phyloP scores from a whole-genome alignment of 2,797 vertebrate genomes.

The Lophotriccus pileatus region DNA sequence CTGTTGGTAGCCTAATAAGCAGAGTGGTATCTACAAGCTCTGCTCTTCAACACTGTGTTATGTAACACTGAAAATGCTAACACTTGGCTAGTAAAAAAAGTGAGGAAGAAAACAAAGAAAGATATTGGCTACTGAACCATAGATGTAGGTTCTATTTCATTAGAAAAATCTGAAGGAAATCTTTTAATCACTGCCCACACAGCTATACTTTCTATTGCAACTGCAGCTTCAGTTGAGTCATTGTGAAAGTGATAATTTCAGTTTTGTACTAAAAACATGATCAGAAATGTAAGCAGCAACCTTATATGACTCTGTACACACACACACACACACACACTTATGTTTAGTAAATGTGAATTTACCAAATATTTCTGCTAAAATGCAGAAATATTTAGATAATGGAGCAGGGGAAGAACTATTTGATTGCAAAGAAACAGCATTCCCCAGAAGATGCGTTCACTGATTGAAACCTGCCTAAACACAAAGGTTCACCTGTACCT shows the following conservation, averaged over 20 bases:
- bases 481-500: not conserved
- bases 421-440: not conserved
- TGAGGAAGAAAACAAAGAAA: not conserved
- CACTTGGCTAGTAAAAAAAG: not conserved
- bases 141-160: not conserved
- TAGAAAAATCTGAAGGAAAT: not conserved
- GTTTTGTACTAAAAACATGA: not conserved
- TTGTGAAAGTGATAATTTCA: not conserved
- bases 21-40: not conserved
- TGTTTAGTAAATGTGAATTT: not conserved
- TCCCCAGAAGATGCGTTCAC: not conserved
- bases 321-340: not conserved
- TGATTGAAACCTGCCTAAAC: not conserved
- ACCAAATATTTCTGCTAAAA: not conserved
- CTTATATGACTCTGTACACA: not conserved
- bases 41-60: not conserved
- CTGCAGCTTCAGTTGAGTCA: not conserved
- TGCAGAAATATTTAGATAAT: not conserved
- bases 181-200: rapidly evolving
- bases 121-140: not conserved
- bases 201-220: not conserved
- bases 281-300: not conserved
- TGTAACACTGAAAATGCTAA: not conserved
- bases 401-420: not conserved
- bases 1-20: not conserved